Conservation (phyloP, 30 jellyfish, hydroid and myxozoan genomes). For the Hydractinia echinata region DNA sequence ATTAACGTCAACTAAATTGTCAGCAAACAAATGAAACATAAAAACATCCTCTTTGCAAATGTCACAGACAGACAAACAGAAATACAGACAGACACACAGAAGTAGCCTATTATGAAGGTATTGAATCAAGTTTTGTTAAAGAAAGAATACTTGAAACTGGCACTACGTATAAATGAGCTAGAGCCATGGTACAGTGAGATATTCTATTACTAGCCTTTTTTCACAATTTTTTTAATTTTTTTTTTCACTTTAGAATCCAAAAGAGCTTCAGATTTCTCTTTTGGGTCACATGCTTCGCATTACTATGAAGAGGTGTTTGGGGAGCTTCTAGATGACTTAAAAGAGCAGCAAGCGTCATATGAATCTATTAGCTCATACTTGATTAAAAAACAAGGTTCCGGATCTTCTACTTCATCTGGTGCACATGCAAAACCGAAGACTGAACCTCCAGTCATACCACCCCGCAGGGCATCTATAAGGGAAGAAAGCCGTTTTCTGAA, state of each 20-base stretch:
- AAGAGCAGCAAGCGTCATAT: conserved; percentile 27
- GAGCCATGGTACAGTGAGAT: not conserved
- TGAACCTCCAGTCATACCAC: conserved; percentile 31
- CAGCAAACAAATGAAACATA: too few species aligned
- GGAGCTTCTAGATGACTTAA: conserved; percentile 64
- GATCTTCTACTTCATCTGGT: not conserved
- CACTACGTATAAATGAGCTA: not conserved
- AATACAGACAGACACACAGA: conserved; percentile 9
- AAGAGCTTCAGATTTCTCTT: not conserved
- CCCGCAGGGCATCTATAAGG: conserved; percentile 31
- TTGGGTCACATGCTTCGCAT: conserved; percentile 21
- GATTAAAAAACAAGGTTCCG: not conserved
- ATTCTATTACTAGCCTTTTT: not conserved
- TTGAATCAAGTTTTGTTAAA: not conserved
- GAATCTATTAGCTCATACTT: conserved; percentile 10
- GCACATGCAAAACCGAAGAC: not conserved
- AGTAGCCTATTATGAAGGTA: not conserved
- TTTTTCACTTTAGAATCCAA: not conserved
- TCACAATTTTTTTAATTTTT: not conserved
- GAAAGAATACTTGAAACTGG: not conserved
- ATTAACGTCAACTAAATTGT: too few species aligned
- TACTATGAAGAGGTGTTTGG: conserved; percentile 71
- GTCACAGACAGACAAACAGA: not conserved
- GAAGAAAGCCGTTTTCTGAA: conserved; percentile 24
- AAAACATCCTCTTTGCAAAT: too few species aligned